Base-by-base conservation (phyloP, 1,140 invertebrate genomes). In the Platyscapa corneri region DNA sequence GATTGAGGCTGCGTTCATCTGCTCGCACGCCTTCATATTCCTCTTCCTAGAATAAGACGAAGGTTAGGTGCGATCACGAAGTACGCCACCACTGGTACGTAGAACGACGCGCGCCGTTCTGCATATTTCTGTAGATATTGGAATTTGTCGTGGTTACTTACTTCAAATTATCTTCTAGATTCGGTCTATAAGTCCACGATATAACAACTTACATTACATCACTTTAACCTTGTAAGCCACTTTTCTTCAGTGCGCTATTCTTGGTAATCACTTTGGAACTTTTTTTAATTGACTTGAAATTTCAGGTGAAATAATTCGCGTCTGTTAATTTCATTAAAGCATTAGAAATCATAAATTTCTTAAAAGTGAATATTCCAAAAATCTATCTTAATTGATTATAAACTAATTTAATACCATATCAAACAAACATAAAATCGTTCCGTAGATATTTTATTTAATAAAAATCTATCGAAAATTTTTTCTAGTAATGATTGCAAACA, bases 81-180 rank as follows among this genome's bases (percentile, higher is more conserved):
- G 91, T 92, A 92, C 91, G 91, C 89, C 82, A 88, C 89, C 88
- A 88, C 90, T 90, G 89, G 86, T 88, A 91, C 32, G 32, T 42
- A 64, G 30, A 78, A 10, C 37, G 88, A 88, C 90, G 90, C 90
- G 89, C 88, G 89, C 88, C 87, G 86, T 88, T 88, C 89, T 86
- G 90, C 92, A 93, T 93, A 92, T 93, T 93, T 92, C 92, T 91
- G 86, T 84, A 91, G 92, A 92, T 93, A 93, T 93, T 93, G 92
- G 92, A 93, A 93, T 93, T 93, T 93, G 92, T 93, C 92, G 92
- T 91, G 92, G 92, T 93, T 93, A 92, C 89, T 90, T 91, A 90
- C 92, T 93, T 92, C 90, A 91, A 92, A 93, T 93, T 93, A 92
- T 93, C 92, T 93, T 92, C 91, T 70, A 87, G 89, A 90, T 88